A percentile compares a stretch with the other conserved stretches of the same genome.
Conservation (phyloP, 1,140 invertebrate genomes). For the Pemphigus obesinymphae region DNA sequence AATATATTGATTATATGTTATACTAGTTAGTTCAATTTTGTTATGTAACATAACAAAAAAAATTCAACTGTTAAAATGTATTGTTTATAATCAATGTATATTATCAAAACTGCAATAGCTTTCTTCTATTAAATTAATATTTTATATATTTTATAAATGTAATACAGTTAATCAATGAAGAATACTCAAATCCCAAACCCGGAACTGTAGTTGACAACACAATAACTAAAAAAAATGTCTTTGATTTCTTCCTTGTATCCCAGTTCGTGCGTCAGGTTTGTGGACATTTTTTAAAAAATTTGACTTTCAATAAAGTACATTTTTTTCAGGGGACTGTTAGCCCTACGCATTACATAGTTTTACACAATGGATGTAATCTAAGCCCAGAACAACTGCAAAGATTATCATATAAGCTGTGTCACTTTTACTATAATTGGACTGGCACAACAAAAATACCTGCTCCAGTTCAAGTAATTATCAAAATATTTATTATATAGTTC, state of each 20-base stretch:
- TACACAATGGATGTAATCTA: slow-evolving; percentile 61
- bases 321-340: slow-evolving; percentile 71
- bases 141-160: no score
- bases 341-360: slow-evolving; percentile 75
- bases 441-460: slow-evolving; percentile 78
- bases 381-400: slow-evolving; percentile 65
- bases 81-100: no score
- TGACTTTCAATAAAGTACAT: no score
- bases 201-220: slow-evolving; percentile 80
- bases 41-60: no score
- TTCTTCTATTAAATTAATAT: no score
- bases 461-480: slow-evolving; percentile 63
- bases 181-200: slow-evolving; percentile 66
- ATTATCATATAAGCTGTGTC: slow-evolving; percentile 73
- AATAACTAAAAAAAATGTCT: slow-evolving; percentile 50
- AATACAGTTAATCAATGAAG: background rate
- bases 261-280: slow-evolving; percentile 59
- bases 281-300: no score
- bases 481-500: no score
- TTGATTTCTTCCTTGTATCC: slow-evolving; percentile 77
- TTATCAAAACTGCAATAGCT: no score
- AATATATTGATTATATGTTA: no score
- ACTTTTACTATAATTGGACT: slow-evolving; percentile 79
- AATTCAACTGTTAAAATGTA: no score
- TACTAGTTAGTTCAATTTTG: no score